These are phyloP conservation scores for Anguilla megastoma DNA, from an alignment of 2,797 vertebrate genomes.

Conservation along the genomic window DNA sequence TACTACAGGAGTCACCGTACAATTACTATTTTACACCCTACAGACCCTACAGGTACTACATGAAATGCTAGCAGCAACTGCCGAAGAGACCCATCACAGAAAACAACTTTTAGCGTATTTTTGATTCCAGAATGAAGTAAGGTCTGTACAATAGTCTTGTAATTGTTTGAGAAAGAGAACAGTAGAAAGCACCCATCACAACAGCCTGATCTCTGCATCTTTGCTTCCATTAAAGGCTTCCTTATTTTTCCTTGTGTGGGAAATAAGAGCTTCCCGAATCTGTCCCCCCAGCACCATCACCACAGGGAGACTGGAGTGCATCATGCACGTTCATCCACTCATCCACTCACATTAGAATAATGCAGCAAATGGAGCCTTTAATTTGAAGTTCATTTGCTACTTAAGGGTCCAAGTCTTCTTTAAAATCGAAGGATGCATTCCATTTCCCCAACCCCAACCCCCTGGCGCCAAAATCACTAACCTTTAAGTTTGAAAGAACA, in stretches of 20 bases:
- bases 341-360: constrained; percentile 70
- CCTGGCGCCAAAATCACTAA: constrained; percentile 58
- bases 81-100: background rate
- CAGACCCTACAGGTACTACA: background rate
- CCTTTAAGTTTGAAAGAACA: constrained; percentile 57
- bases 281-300: constrained; percentile 61
- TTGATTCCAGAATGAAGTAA: background rate
- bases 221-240: constrained; percentile 44
- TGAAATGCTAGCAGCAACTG: background rate
- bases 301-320: constrained; percentile 58
- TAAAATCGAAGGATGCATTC: constrained; percentile 51
- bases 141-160: constrained; percentile 52
- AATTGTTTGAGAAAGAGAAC: constrained; percentile 73
- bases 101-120: background rate
- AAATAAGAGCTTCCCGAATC: constrained; percentile 71
- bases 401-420: constrained; percentile 61
- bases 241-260: constrained; percentile 67
- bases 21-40: background rate
- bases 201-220: constrained; percentile 61
- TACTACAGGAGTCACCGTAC: background rate
- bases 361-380: constrained; percentile 75
- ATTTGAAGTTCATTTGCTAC: constrained; percentile 75
- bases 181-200: constrained; percentile 74
- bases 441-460: constrained; percentile 41
- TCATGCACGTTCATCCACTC: constrained; percentile 54